These are phyloP conservation scores for Liodrosophila aerea DNA, from an alignment of 2,888 invertebrate genomes.

Conservation along the genomic window DNA sequence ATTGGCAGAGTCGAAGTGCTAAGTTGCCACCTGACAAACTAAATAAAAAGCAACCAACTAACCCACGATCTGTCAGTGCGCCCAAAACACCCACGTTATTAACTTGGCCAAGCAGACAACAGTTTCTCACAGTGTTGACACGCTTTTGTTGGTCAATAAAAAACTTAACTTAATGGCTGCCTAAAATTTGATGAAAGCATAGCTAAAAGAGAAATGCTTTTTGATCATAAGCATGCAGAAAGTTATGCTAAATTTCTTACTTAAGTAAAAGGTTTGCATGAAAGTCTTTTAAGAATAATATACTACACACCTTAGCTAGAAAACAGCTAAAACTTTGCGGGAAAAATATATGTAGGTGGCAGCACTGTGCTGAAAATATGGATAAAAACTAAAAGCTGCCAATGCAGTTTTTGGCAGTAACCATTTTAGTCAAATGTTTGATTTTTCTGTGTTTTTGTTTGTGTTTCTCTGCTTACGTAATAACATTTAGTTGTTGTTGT, in stretches of 20 bases:
- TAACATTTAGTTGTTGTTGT: slow-evolving; percentile 7
- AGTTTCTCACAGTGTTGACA: slow-evolving; percentile 37
- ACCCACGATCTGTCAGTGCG: slow-evolving; percentile 5
- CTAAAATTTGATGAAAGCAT: not conserved
- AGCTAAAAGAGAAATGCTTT: not conserved
- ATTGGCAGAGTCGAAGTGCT: slow-evolving; percentile 66
- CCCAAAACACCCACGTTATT: slow-evolving; percentile 43
- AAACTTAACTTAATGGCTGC: not conserved
- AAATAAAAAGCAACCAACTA: not conserved
- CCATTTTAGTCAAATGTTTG: slow-evolving; percentile 33
- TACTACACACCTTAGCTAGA: too few relatives aligned
- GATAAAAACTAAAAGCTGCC: slow-evolving; percentile 36
- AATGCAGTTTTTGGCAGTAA: slow-evolving; percentile 53
- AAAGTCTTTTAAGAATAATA: too few relatives aligned
- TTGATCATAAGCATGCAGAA: not conserved
- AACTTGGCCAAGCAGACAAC: slow-evolving; percentile 50
- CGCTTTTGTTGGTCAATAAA: not conserved
- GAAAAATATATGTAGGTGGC: too few relatives aligned
- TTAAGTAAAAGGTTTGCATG: too few relatives aligned
- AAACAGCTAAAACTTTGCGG: too few relatives aligned
- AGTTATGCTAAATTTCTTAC: too few relatives aligned
- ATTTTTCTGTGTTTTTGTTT: slow-evolving; percentile 22
- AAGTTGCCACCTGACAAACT: slow-evolving; percentile 59
- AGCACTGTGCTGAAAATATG: too few relatives aligned
- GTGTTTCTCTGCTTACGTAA: slow-evolving; percentile 38